Conservation (phyloP, 2,797 vertebrate genomes). For the Notamacropus eugenii region DNA sequence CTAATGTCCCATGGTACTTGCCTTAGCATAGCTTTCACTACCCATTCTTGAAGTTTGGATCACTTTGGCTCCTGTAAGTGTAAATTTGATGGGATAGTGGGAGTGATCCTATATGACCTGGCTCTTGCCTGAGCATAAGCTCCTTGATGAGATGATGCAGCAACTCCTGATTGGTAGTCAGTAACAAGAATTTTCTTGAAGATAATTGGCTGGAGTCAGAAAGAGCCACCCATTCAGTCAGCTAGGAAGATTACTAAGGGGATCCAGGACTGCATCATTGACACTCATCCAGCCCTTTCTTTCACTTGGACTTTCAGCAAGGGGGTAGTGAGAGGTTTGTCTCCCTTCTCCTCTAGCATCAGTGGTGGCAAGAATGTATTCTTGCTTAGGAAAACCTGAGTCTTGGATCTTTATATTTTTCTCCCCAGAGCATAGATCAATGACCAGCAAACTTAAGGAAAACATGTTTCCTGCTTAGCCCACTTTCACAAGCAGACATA, state of each 20-base stretch:
- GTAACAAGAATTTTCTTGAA: not conserved
- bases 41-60: not conserved
- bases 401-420: not conserved
- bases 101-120: not conserved
- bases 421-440: not conserved
- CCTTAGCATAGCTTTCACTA: not conserved
- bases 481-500: not conserved
- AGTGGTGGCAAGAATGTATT: not conserved
- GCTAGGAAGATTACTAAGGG: not conserved
- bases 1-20: not conserved
- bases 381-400: not conserved
- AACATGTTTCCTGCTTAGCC: not conserved
- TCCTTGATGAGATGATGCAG: not conserved
- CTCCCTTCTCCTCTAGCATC: not conserved
- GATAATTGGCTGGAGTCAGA: not conserved
- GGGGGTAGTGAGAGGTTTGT: not conserved
- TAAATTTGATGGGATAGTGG: not conserved
- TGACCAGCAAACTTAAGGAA: not conserved
- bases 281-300: not conserved
- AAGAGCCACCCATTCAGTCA: not conserved
- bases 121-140: not conserved
- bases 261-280: not conserved
- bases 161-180: not conserved
- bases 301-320: not conserved
- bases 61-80: not conserved